phyloP scores from a whole-genome alignment of 2,113 vertebrate species.

The Colossoma macropomum region DNA sequence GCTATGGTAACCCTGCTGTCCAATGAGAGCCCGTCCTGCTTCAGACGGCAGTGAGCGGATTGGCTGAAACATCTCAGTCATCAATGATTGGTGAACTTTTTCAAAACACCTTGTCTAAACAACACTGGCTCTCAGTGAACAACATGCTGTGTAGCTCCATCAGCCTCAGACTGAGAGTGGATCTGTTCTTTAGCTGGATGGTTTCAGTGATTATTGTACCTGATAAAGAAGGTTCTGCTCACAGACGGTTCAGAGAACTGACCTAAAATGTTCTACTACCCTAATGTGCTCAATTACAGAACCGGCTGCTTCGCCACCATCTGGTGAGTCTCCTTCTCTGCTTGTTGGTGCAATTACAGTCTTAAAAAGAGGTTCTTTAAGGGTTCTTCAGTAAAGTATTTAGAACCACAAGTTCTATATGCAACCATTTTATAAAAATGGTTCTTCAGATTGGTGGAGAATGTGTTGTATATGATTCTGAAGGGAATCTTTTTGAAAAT shows the following conservation, averaged over 20 bases:
- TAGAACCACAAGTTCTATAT: too few relatives aligned
- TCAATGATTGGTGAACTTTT: background rate
- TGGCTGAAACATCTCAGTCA: background rate
- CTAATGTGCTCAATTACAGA: slow-evolving; percentile 79
- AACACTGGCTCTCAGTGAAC: too few relatives aligned
- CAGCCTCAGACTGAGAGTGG: too few relatives aligned
- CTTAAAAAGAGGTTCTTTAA: too few relatives aligned
- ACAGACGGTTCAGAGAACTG: background rate
- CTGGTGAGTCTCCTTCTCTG: slow-evolving; percentile 76
- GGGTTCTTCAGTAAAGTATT: too few relatives aligned
- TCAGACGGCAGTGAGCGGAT: background rate
- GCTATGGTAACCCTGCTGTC: background rate
- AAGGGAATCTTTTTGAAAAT: too few relatives aligned
- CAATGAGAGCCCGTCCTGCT: background rate
- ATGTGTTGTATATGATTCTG: too few relatives aligned
- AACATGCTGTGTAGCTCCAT: too few relatives aligned
- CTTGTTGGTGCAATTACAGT: background rate
- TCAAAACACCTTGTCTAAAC: background rate
- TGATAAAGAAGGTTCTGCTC: background rate
- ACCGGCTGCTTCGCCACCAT: slow-evolving; percentile 86
- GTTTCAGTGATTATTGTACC: too few relatives aligned
- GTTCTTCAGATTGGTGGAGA: too few relatives aligned
- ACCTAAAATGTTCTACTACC: slow-evolving; percentile 86
- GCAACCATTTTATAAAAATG: too few relatives aligned
- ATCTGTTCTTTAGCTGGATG: too few relatives aligned